These are phyloP conservation scores for Melanotaenia parkinsoni DNA, from an alignment of 2,797 vertebrate species.

Conservation along the genomic window DNA sequence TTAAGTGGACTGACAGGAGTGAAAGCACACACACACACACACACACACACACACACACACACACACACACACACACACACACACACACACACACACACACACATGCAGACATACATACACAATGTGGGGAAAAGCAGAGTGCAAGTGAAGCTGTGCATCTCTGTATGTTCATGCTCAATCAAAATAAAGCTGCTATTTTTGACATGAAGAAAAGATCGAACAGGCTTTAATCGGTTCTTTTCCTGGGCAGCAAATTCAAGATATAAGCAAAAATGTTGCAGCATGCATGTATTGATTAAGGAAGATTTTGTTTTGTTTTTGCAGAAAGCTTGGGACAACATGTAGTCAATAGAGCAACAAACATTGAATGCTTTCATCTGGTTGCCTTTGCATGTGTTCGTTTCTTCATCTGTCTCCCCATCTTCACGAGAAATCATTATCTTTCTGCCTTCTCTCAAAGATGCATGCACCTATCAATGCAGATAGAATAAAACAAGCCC, in stretches of 20 bases:
- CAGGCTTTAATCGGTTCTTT: neutral
- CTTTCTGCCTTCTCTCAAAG: constrained; percentile 3
- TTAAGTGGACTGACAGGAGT: constrained; percentile 85
- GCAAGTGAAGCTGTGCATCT: constrained; percentile 73
- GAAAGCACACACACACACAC: constrained; percentile 52
- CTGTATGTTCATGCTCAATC: constrained; percentile 41
- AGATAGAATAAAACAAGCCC: neutral
- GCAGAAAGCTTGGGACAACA: constrained; percentile 45
- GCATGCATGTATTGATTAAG: neutral
- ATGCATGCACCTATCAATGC: neutral
- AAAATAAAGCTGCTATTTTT: constrained; percentile 53
- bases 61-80: neutral
- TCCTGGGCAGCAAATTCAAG: neutral
- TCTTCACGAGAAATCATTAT: constrained; percentile 1
- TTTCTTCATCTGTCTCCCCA: constrained; percentile 1
- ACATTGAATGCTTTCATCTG: no score
- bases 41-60: no score
- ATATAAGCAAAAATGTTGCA: neutral
- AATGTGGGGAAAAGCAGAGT: constrained; percentile 59
- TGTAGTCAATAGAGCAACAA: constrained; percentile 39
- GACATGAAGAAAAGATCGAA: constrained; percentile 29
- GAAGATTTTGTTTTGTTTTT: constrained; percentile 13
- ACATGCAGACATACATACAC: constrained; percentile 14
- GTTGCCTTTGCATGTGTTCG: neutral
- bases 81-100: no score